Base-by-base conservation (phyloP, 2,797 vertebrate species). In the Heterohyrax brucei region DNA sequence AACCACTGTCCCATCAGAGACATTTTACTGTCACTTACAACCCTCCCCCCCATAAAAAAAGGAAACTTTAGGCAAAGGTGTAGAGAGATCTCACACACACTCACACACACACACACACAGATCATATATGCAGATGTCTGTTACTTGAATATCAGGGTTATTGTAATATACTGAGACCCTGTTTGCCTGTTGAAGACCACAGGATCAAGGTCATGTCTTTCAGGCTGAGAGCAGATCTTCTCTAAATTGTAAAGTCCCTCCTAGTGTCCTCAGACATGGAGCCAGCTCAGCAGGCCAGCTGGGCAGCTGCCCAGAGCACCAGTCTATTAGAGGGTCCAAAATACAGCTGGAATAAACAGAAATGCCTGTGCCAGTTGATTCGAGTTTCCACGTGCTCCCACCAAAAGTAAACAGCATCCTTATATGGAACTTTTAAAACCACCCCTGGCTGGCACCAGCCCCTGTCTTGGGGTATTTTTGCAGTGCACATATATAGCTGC, bases 311-410 rank as follows among this genome's bases (percentile, higher is more conserved):
- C 95, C 86, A 70, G 86, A 85, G 77, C 48, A 93, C 86, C 76
- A 93, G 85, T 89, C 90, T 93, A 79, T 94, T 86, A 91, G 61
- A 96, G 90, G 95, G 91, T 97, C 96, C 83, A 96, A 97, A 97
- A 97, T 97, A 96, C 89, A 86, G 1, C 91, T 95, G 95, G 72
- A 96, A 97, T 96, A 97, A 97, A 97, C 97, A 97, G 96, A 97
- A 97, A 97, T 92, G 79, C 77, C 89, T 88, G 80, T 73, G 93
- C 88, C 46, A 30, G 94, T 97, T 97, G 95, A 96, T 70, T 83
- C 87, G 96, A 96, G 93, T 97, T 97, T 97, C 96, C 97, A 97
- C 95, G 96, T 33, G 66, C 91, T 95, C 78, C 91, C 75, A 97
- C 97, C 97, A 97, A 96, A 96, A 97, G 95, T 97, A 96, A 97